Evolutionary conservation across 2,797 vertebrate genomes (phyloP).

Genomic region (Chloroceryle inda): DNA sequence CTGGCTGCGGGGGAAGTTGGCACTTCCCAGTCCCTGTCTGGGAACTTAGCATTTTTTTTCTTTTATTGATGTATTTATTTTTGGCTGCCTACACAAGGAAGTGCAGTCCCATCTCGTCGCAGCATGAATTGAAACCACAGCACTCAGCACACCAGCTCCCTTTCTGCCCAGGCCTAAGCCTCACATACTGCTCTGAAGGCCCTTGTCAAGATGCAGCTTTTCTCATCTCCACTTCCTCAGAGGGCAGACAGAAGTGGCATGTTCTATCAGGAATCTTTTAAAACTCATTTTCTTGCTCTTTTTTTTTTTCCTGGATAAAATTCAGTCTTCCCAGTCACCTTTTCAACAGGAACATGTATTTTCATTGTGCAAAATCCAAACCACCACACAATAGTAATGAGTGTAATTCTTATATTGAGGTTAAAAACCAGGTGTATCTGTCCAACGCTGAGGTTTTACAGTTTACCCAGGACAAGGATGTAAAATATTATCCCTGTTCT

Average conservation of each 20-base stretch:
- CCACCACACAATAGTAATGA: not conserved
- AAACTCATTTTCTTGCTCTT: not conserved
- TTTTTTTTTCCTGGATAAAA: not conserved
- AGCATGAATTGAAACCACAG: not conserved
- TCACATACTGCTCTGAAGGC: not conserved
- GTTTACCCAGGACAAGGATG: not conserved
- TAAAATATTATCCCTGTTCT: not conserved
- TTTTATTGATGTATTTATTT: slow-evolving; percentile 14
- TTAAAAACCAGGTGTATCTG: not conserved
- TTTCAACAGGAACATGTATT: not conserved
- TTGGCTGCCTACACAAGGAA: slow-evolving; percentile 46
- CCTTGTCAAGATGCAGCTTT: not conserved
- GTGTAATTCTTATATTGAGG: not conserved
- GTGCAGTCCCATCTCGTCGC: not conserved
- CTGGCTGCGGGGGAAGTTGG: not conserved
- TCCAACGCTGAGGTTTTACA: not conserved
- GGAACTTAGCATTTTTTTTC: not conserved
- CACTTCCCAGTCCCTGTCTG: slow-evolving; percentile 47
- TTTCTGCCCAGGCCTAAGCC: not conserved
- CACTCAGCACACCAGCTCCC: not conserved
- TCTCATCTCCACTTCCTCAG: not conserved
- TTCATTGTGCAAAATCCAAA: not conserved
- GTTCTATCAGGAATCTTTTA: not conserved
- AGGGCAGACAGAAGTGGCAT: not conserved
- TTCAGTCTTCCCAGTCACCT: not conserved